These are phyloP conservation scores for Alouatta palliata DNA, from an alignment of 2,113 vertebrate species.

Conservation along the genomic window DNA sequence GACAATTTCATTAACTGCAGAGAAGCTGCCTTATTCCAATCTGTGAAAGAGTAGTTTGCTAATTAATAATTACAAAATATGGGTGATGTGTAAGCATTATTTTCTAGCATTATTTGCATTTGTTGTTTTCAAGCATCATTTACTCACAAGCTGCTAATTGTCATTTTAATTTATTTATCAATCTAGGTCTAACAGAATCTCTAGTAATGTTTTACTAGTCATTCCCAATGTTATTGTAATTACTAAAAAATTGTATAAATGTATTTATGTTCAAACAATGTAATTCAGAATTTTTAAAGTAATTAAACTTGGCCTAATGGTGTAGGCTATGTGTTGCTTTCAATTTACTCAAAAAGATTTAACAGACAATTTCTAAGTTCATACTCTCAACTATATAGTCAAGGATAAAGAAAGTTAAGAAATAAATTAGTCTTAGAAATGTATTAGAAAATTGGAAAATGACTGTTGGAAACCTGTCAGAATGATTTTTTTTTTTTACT, in stretches of 20 bases:
- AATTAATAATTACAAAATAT: slow-evolving; percentile 61
- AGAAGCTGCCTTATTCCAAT: slow-evolving; percentile 34
- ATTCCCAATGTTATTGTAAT: slow-evolving; percentile 28
- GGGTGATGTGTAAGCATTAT: slow-evolving; percentile 20
- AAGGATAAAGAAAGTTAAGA: slow-evolving; percentile 26
- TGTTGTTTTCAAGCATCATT: slow-evolving; percentile 46
- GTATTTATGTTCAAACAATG: slow-evolving; percentile 35
- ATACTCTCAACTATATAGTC: background rate
- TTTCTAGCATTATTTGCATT: slow-evolving; percentile 56
- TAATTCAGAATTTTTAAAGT: slow-evolving; percentile 43
- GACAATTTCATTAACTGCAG: slow-evolving; percentile 56
- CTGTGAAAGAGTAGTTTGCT: slow-evolving; percentile 45
- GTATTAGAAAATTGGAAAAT: too few species aligned
- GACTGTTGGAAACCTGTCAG: background rate
- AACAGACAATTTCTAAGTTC: slow-evolving; percentile 35
- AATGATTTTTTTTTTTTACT: background rate
- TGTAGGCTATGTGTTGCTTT: background rate
- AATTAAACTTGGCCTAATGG: slow-evolving; percentile 31
- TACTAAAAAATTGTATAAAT: slow-evolving; percentile 55
- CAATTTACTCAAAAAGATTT: slow-evolving; percentile 46
- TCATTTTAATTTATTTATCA: slow-evolving; percentile 53
- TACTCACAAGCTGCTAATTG: slow-evolving; percentile 51
- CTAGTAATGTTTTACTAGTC: slow-evolving; percentile 18
- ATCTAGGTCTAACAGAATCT: slow-evolving; percentile 21
- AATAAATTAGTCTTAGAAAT: background rate